Base-by-base conservation (phyloP, 2,797 vertebrate species). In the Cirrhinus mrigala region DNA sequence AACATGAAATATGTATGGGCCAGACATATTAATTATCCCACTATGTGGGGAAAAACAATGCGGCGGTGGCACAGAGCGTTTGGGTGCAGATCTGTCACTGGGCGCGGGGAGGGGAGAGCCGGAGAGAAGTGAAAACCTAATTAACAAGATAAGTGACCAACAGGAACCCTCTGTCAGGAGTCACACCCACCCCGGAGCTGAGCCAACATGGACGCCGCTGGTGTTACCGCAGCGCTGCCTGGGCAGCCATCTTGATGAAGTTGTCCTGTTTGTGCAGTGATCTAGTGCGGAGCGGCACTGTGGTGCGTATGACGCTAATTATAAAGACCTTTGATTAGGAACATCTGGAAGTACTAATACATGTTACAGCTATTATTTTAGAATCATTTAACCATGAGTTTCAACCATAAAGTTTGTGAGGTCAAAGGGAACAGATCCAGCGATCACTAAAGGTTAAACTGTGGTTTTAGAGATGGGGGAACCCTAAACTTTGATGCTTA, bases 21-120 rank as follows among this genome's bases (percentile, higher is more conserved):
- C 85, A 93, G 92, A 93, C 92, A 92, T 95, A 95, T 96, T 95
- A 96, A 96, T 95, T 96, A 95, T 94, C 94, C 92, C 90, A 91
- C 92, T 91, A 92, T 93, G 93, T 93, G 92, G 84, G 76, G 86
- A 90, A 91, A 84, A 80, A 80, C 77, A 80, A 80, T 80, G 69
- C 68, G 24, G 83, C 37, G 56, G 85, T 83, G 86, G 88, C 82
- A 78, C 69, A 22, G 86, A 86, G 75, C 82, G 74, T 84, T 84
- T 73, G 82, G 85, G 83, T 85, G 85, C 83, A 93, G 93, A 94
- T 94, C 94, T 95, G 95, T 95, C 94, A 95, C 93, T 86, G 83
- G 92, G 90, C 88, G 74, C 58, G 24, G 88, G 77, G 87, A 86
- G 87, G 88, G 74, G 79, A 81, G 75, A 84, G 73, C 66, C 1